Conservation (phyloP, 2,113 vertebrate genomes). For the Labrus mixtus region DNA sequence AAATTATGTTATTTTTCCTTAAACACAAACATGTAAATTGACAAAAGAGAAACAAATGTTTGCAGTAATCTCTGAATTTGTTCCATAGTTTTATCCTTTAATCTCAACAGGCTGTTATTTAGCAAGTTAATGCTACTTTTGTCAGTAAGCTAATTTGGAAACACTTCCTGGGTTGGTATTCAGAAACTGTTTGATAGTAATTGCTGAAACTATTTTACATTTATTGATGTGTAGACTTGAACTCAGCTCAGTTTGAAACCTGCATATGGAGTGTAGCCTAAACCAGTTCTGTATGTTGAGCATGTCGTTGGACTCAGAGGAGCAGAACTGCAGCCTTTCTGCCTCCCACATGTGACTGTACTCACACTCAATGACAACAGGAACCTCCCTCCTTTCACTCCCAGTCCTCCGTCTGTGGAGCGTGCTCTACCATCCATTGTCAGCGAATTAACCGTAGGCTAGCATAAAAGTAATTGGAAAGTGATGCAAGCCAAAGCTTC, state of each 20-base stretch:
- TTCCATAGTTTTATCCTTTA: too few species aligned
- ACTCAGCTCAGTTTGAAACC: neutral
- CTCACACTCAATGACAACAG: conserved; percentile 53
- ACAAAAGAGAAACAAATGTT: too few species aligned
- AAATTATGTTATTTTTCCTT: too few species aligned
- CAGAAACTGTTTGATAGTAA: too few species aligned
- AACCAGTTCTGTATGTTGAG: conserved; percentile 42
- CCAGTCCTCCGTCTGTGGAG: conserved; percentile 60
- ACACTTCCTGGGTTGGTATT: neutral
- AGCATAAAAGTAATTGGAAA: conserved; percentile 89
- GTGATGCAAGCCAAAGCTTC: conserved; percentile 82
- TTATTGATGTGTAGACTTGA: neutral
- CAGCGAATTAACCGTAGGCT: conserved; percentile 85
- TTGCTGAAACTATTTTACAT: neutral
- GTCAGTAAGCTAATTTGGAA: too few species aligned
- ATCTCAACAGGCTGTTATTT: too few species aligned
- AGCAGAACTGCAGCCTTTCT: conserved; percentile 42
- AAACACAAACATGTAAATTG: too few species aligned
- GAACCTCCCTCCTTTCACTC: conserved; percentile 59
- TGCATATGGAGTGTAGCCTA: neutral
- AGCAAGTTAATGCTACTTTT: too few species aligned
- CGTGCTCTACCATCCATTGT: conserved; percentile 77
- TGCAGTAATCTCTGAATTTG: too few species aligned
- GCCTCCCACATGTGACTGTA: conserved; percentile 57
- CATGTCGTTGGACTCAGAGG: conserved; percentile 35